Conservation (phyloP, 2,888 invertebrate species). For the Hirtodrosophila alboralis region DNA sequence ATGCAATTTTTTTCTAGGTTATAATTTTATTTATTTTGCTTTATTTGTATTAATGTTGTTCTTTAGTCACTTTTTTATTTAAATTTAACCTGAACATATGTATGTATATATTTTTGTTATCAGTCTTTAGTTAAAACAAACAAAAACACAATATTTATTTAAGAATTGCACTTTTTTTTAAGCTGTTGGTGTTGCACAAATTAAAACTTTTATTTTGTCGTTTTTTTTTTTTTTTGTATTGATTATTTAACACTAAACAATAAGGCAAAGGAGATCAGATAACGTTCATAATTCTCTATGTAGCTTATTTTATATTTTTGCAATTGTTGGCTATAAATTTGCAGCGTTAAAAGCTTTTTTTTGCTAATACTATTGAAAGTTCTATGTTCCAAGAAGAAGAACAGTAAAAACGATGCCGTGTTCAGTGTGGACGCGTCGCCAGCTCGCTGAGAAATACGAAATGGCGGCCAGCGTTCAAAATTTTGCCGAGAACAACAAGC, state of each 20-base stretch:
- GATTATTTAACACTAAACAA: slow-evolving; percentile 18
- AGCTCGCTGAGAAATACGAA: slow-evolving; percentile 79
- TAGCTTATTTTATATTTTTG: slow-evolving; percentile 17
- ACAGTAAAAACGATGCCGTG: slow-evolving; percentile 37
- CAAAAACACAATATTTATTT: slow-evolving; percentile 54
- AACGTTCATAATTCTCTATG: slow-evolving; percentile 9
- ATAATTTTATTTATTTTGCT: slow-evolving; percentile 19
- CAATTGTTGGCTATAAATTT: slow-evolving; percentile 28
- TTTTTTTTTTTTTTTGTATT: slow-evolving; percentile 21
- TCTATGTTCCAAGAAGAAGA: slow-evolving; percentile 29
- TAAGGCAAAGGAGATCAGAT: slow-evolving; percentile 69
- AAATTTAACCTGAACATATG: slow-evolving; percentile 15
- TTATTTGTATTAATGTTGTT: slow-evolving; percentile 14
- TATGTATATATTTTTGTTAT: slow-evolving; percentile 22
- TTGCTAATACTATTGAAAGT: slow-evolving; percentile 67
- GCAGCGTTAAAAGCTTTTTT: slow-evolving; percentile 60
- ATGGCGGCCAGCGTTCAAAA: slow-evolving; percentile 58
- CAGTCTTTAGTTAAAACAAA: slow-evolving; percentile 58
- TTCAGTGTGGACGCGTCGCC: slow-evolving; percentile 78
- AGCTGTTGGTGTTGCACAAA: slow-evolving; percentile 4
- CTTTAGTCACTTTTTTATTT: slow-evolving; percentile 6
- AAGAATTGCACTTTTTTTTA: slow-evolving; percentile 71
- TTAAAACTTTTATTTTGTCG: slow-evolving; percentile 20
- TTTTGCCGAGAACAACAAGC: slow-evolving; percentile 67
- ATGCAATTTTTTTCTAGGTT: slow-evolving; percentile 23